Evolutionary conservation across 2,113 vertebrate species (phyloP), one percentile per base, ranked within the genome.

Genomic region (Elgaria multicarinata): DNA sequence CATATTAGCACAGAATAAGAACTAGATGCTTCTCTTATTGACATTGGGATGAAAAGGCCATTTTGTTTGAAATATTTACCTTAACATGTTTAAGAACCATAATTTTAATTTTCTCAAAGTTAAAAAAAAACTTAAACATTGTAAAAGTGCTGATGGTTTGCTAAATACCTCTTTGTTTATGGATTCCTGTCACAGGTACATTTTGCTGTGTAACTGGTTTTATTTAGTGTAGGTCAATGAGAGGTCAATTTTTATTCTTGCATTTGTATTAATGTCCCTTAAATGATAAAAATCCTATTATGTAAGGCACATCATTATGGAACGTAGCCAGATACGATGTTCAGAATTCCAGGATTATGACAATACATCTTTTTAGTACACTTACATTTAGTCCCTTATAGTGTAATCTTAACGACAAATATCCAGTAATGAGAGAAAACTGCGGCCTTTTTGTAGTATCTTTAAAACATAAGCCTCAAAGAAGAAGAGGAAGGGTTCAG

Each of bases 251-350:
- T 93, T 92, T 44, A 64, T 20, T 83, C 31, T 90, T 80, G 39
- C 92, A 93, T 89, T 92, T 87, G 80, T 72, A 69, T 93, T 93
- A 89, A 89, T 95, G 72, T 81, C 67, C 88, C 75, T 91, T 87
- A 69, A 91, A 84, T 89, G 90, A 87, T 90, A 93, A 95, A 95
- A 96, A 95, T 95, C 86, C 92, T 91, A 94, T 95, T 96, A 95
- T 86, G 90, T 94, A 96, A 96, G 85, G 55, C 83, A 91, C 90
- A 77, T 77, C 85, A 93, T 94, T 95, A 95, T 46, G 39, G 92
- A 95, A 96, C 58, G 71, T n/a, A 71, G 81, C 39, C 58, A 92
- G 92, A 94, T 93, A 88, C 79, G 75, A 92, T 90, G 87, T 28
- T 91, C 75, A 62, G 39, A 90, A 83, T 87, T 88, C 83, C 87